Base-by-base conservation (phyloP, 2,888 invertebrate genomes). In the Graphium colonna region DNA sequence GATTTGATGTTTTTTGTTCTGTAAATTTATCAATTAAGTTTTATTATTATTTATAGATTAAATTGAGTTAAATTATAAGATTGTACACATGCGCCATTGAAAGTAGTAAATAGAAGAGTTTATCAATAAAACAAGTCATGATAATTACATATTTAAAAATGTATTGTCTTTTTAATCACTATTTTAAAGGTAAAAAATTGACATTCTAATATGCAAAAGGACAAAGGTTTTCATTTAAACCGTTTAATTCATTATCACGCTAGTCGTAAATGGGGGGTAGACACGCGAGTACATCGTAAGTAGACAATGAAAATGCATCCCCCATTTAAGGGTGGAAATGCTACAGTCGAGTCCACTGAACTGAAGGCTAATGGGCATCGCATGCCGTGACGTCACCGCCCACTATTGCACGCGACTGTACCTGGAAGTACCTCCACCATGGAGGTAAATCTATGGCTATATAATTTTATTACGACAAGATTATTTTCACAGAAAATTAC, bases 341-440 rank as follows among this genome's bases (percentile, higher is more conserved):
- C 12, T 46, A 13, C 13, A 40, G 17, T 7, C 28, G 17, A 38
- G 46, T 52, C 42, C 43, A 15, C 43, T 44, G 43, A 53, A 48
- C 16, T 16, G 21, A 21, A 18, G 31, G 17, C 42, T 59, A 60
- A 60, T 55, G 57, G 55, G 44, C 50, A 60, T 60, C 49, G 60
- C 57, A 52, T 55, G 44, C 52, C 51, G 56, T 56, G 55, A 60
- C 61, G 61, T 60, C 61, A 58, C 57, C 56, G 42, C 46, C 36
- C 39, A 33, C 52, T 45, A 47, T 51, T 53, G 56, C 61, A 57
- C 51, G 51, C 48, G 39, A 44, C 38, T 45, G 53, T 47, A 39
- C 45, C 3, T 26, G 26, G 26, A 13, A 39, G 17, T 48, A 28
- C 38, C 28, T n/a, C 15, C 33, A 46, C 33, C n/a, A n/a, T n/a